Conservation (phyloP, 2,113 vertebrate genomes). For the Larimichthys polyactis region DNA sequence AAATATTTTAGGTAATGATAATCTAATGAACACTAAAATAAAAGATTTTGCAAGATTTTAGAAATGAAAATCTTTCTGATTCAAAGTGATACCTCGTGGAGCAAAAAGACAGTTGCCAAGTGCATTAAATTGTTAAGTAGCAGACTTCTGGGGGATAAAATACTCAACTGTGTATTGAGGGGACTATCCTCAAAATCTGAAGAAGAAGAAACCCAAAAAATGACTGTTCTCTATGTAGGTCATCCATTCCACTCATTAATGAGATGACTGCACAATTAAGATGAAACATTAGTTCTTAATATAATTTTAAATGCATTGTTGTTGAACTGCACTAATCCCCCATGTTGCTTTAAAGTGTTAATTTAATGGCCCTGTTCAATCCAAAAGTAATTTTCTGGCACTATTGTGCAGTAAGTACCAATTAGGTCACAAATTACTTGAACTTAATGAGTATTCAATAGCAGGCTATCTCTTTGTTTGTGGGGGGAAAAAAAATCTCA, state of each 20-base stretch:
- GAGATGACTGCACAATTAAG: constrained; percentile 71
- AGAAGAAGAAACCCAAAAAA: constrained; percentile 29
- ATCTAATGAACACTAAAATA: background rate
- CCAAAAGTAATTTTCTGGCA: constrained; percentile 77
- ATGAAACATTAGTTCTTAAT: constrained; percentile 67
- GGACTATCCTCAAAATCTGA: constrained; percentile 43
- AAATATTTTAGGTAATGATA: background rate
- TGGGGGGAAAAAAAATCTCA: background rate
- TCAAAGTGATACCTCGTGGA: background rate
- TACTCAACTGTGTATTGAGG: constrained; percentile 10
- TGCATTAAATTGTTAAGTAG: background rate
- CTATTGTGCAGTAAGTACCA: constrained; percentile 76
- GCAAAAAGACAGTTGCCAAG: background rate
- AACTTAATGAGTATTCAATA: constrained; percentile 76
- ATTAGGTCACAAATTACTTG: constrained; percentile 78
- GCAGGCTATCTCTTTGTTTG: constrained; percentile 57
- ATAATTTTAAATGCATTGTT: constrained; percentile 76
- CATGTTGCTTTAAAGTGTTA: constrained; percentile 76
- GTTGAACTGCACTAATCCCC: constrained; percentile 75
- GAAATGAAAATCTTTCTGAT: background rate
- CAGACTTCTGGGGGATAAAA: background rate
- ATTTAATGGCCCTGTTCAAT: constrained; percentile 77
- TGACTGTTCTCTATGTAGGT: constrained; percentile 63
- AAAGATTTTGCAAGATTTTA: too few relatives aligned
- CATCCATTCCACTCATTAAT: constrained; percentile 64